A percentile compares a stretch with the other conserved stretches of the same genome.
phyloP scores from a whole-genome alignment of 2,797 vertebrate genomes.

The Nyctibius grandis region DNA sequence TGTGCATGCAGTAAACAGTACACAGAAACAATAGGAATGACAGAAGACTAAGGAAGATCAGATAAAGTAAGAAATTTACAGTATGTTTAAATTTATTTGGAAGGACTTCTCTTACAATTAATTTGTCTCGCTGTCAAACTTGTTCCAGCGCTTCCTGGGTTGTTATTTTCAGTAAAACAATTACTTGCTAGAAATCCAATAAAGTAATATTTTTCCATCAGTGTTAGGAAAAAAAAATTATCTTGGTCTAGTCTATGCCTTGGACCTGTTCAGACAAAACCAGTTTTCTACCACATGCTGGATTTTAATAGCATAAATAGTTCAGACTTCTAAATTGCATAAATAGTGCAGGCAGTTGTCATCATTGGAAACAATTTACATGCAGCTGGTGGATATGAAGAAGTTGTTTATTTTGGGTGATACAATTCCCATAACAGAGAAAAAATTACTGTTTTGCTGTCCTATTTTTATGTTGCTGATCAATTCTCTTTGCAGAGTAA shows the following conservation, averaged over 20 bases:
- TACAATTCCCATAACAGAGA: background rate
- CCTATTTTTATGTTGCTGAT: background rate
- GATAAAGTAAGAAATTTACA: background rate
- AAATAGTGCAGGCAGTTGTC: background rate
- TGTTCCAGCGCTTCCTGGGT: background rate
- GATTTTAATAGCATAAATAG: background rate
- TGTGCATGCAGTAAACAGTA: background rate
- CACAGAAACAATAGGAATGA: background rate
- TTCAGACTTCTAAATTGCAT: conserved; percentile 10
- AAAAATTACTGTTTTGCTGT: conserved; percentile 31
- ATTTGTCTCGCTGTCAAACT: background rate
- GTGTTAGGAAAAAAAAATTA: background rate
- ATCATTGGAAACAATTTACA: background rate
- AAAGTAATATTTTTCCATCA: background rate
- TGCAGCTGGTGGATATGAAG: conserved; percentile 10
- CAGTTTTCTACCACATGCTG: background rate
- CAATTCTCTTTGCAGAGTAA: background rate
- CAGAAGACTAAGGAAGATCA: background rate
- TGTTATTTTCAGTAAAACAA: background rate
- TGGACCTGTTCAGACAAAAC: background rate
- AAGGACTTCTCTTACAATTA: background rate
- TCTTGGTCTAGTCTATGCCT: background rate
- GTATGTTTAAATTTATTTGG: background rate
- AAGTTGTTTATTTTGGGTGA: conserved; percentile 41
- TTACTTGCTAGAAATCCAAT: background rate